Percentiles rank a stretch among this genome's conserved stretches.
These are phyloP conservation scores for Drosophila jambulina DNA, from an alignment of 1,140 invertebrate genomes.

Conservation along the genomic window DNA sequence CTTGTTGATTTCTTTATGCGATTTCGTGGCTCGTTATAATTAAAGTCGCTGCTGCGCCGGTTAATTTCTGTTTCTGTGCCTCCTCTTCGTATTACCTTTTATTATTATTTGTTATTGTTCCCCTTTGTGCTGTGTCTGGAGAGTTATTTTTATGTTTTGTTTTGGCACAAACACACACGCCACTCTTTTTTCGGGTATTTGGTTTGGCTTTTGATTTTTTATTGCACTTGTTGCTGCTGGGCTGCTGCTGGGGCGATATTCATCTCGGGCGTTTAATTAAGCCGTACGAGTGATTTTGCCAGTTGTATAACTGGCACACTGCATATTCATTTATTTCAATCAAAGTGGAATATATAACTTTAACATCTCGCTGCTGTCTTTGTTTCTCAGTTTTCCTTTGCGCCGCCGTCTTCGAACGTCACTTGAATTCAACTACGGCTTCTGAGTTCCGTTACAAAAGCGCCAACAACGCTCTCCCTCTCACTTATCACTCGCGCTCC, in stretches of 20 bases:
- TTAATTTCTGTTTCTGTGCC: conserved; percentile 17
- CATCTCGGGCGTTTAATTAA: conserved; percentile 55
- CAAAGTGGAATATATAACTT: conserved; percentile 48
- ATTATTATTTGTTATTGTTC: conserved; percentile 56
- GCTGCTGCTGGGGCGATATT: conserved; percentile 29
- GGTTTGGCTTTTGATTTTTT: conserved; percentile 62
- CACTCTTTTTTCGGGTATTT: conserved; percentile 25
- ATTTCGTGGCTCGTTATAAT: conserved; percentile 50
- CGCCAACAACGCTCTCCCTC: conserved; percentile 32
- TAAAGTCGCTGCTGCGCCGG: conserved; percentile 52
- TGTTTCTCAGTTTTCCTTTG: conserved; percentile 51
- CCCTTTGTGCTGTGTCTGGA: conserved; percentile 34
- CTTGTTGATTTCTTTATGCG: conserved; percentile 76
- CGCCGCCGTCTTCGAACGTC: conserved; percentile 64
- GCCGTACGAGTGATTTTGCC: conserved; percentile 49
- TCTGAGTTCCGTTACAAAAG: conserved; percentile 61
- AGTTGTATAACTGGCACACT: conserved; percentile 55
- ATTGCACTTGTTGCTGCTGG: conserved; percentile 57
- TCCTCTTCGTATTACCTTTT: conserved; percentile 25
- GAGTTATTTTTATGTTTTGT: conserved; percentile 36
- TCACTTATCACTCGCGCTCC: conserved; percentile 63
- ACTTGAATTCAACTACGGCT: conserved; percentile 80
- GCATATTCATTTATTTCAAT: conserved; percentile 77
- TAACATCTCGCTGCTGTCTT: conserved; percentile 46
- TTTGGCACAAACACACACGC: conserved; percentile 42